Base-by-base conservation (phyloP, 2,113 vertebrate species). In the Catharus fuscescens region DNA sequence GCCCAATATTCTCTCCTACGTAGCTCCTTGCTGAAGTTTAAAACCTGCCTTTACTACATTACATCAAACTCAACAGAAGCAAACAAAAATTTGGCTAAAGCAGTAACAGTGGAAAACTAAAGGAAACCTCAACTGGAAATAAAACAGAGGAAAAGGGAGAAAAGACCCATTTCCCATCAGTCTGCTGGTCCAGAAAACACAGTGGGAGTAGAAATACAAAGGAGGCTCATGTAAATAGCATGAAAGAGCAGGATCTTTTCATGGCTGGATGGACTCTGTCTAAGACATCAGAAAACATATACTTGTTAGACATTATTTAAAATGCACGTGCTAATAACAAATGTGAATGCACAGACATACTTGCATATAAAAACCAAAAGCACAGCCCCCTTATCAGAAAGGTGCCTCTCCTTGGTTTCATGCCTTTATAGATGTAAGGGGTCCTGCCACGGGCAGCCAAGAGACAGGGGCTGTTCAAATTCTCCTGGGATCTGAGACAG, bases 1-100 rank as follows among this genome's bases (percentile, higher is more conserved):
- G 87, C 71, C 77, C 78, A 42, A 36, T 44, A 52, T 76, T 82
- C 91, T 87, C 90, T 93, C 59, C 86, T 56, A n/a, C 61, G 81
- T 61, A 82, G 90, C 76, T 93, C 79, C 28, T 4, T 80, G 57
- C 86, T 88, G 52, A 93, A 79, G 92, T 86, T 54, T 59, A 95
- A 95, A 94, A 80, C 69, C 80, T 96, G 70, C 85, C 76, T 89
- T 71, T 50, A 70, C 80, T 54, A 60, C 38, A 60, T 59, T 80
- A 70, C 17, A 18, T 91, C 92, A 93, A 86, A 84, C 45, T 86
- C 65, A 72, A 54, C 6, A 53, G 89, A 87, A 86, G 69, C 44
- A 94, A 78, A 85, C 76, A 83, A 48, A 25, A 80, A 87, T 80
- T 65, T 38, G 61, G 48, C 90, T 64, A 67, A 67, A 60, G 93